Evolutionary conservation across 2,888 invertebrate genomes (phyloP).

Genomic region (Hoplodrina blanda): DNA sequence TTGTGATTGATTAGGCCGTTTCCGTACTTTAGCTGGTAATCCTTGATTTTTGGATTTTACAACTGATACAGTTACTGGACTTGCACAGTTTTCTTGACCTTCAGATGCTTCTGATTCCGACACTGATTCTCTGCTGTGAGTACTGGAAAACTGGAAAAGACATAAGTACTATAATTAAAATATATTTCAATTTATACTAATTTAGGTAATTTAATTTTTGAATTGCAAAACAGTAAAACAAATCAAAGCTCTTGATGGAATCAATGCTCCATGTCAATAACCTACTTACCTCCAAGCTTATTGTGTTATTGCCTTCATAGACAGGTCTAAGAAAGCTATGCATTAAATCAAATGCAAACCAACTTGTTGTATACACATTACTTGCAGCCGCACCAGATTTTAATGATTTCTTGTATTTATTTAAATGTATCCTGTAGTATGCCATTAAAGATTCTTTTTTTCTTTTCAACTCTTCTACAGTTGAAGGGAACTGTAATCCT

Average conservation of each 20-base stretch:
- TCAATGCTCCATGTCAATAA: not conserved
- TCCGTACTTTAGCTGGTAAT: not conserved
- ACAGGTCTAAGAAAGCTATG: not conserved
- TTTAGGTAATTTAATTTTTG: no score
- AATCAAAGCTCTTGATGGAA: no score
- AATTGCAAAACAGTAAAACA: no score
- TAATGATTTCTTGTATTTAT: constrained; percentile 3
- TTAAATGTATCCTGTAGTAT: constrained; percentile 4
- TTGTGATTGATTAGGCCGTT: not conserved
- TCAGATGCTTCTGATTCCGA: constrained; percentile 2
- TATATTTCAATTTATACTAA: no score
- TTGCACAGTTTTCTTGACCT: not conserved
- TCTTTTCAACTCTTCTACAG: not conserved
- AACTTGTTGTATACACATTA: constrained; percentile 11
- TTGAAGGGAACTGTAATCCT: not conserved
- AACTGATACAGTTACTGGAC: not conserved
- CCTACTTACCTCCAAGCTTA: not conserved
- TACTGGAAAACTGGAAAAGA: not conserved
- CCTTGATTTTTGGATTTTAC: not conserved
- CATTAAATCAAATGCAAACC: constrained; percentile 16
- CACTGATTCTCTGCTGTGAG: not conserved
- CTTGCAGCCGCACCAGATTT: not conserved
- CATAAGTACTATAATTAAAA: no score
- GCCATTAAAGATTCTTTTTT: constrained; percentile 6
- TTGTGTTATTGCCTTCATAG: not conserved